Base-by-base conservation (phyloP, 2,113 vertebrate species). In the Cacatua alba region DNA sequence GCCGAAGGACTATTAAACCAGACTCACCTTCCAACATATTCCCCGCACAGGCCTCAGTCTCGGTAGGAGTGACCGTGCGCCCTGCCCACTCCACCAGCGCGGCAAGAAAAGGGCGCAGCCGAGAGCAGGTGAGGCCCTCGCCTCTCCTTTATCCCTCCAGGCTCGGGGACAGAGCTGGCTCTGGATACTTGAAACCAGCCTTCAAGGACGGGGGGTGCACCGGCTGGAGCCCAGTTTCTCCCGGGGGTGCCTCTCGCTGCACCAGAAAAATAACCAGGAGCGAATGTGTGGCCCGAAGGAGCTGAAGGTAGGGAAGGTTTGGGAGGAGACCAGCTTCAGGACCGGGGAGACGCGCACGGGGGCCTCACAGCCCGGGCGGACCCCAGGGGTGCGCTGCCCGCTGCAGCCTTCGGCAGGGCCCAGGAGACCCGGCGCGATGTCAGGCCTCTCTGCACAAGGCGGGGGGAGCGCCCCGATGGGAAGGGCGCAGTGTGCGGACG, bases 51-150 rank as follows among this genome's bases (percentile, higher is more conserved):
- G 76, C 74, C 86, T 81, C 82, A 29, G 33, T 7, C 23, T 81
- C 23, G 3, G 57, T 2, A 3, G 55, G 19, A 52, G 21, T 2
- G 1, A 55, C 16, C 0, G 14, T 21, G 44, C 0, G 2, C 37
- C 46, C 52, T 86, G n/a, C 39, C 21, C 60, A 68, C 3, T 3
- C 33, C 57, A 51, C 10, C 15, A 46, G 25, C 4, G 5, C 53
- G 13, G 17, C 37, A 29, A 69, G 53, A 35, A 51, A 60, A 71
- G 15, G 52, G 28, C 55, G 43, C 31, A 39, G n/a, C 29, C 7
- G 43, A 55, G 57, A 46, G 67, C 82, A 94, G 78, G 92, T 93
- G 88, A 77, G 35, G 35, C 35, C 35, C 7, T 80, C 19, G 0
- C 20, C 9, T 15, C 7, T 3, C 1, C 41, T 43, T 77, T n/a